Evolutionary conservation across 1,140 invertebrate genomes (phyloP).

Genomic region (Lepidurus arcticus): DNA sequence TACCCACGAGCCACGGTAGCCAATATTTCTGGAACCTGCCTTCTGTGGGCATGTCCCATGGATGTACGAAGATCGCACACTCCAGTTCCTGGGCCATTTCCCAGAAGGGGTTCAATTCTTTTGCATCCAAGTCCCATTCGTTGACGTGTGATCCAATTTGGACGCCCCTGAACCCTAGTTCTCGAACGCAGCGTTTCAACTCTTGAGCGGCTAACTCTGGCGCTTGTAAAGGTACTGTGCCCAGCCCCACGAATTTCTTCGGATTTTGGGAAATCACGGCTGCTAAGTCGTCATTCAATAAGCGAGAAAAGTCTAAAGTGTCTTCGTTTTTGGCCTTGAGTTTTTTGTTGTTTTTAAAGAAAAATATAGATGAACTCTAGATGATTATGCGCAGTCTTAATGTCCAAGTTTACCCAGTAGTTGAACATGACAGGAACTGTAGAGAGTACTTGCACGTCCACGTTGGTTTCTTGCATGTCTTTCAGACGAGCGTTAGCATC

Average conservation of each 20-base stretch:
- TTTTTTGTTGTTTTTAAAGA: conserved; percentile 26
- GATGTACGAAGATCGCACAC: conserved; percentile 54
- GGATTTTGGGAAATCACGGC: conserved; percentile 48
- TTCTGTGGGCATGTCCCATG: conserved; percentile 55
- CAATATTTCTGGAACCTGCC: conserved; percentile 55
- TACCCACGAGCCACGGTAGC: conserved; percentile 55
- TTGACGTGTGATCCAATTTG: conserved; percentile 59
- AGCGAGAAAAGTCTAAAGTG: conserved; percentile 49
- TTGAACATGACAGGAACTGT: conserved; percentile 62
- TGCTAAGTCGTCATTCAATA: conserved; percentile 55
- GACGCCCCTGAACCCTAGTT: conserved; percentile 51
- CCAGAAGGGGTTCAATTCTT: conserved; percentile 52
- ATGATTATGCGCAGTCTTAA: conserved; percentile 22
- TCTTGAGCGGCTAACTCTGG: conserved; percentile 53
- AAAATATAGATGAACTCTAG: not conserved
- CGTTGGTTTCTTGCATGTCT: conserved; percentile 51
- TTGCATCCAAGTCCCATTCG: conserved; percentile 55
- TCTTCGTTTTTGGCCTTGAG: conserved; percentile 54
- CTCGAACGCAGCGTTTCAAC: conserved; percentile 49
- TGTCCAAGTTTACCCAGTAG: conserved; percentile 51
- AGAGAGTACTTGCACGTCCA: conserved; percentile 55
- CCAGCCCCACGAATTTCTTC: conserved; percentile 52
- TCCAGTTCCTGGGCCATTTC: conserved; percentile 51
- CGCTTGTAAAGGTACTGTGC: conserved; percentile 55
- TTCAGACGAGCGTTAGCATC: conserved; percentile 45